Percentiles rank a stretch among this genome's conserved stretches.
phyloP scores from a whole-genome alignment of 1,140 invertebrate genomes.

The Eriosoma lanigerum region DNA sequence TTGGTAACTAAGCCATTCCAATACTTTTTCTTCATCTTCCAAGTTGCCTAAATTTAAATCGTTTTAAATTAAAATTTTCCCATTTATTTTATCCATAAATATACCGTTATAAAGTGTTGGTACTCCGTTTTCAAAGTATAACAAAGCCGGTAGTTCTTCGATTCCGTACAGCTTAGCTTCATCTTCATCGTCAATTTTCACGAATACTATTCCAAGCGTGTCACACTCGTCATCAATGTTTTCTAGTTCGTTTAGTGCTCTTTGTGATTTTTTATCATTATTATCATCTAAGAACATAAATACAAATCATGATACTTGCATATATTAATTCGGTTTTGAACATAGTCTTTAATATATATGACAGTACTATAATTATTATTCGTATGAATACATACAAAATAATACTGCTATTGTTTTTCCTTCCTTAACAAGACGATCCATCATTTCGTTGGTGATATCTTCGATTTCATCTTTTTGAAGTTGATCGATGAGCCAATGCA shows the following conservation, averaged over 20 bases:
- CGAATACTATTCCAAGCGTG: slow-evolving; percentile 80
- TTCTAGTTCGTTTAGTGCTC: slow-evolving; percentile 84
- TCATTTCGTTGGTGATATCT: slow-evolving; percentile 91
- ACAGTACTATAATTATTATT: neutral
- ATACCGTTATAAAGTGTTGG: slow-evolving; percentile 80
- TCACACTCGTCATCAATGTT: slow-evolving; percentile 95
- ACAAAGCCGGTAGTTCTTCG: slow-evolving; percentile 78
- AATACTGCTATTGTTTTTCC: slow-evolving; percentile 86
- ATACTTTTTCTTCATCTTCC: slow-evolving; percentile 86
- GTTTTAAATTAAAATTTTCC: neutral
- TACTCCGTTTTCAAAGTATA: slow-evolving; percentile 91
- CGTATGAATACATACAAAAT: slow-evolving; percentile 74
- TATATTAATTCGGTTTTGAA: neutral
- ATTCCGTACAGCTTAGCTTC: slow-evolving; percentile 90
- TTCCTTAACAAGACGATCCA: slow-evolving; percentile 84
- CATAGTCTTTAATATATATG: neutral
- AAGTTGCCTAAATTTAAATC: slow-evolving; percentile 65
- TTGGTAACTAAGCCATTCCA: slow-evolving; percentile 84
- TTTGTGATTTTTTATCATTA: slow-evolving; percentile 83
- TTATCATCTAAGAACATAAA: slow-evolving; percentile 73
- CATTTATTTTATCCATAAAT: neutral
- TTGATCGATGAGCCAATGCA: slow-evolving; percentile 84
- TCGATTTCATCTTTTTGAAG: slow-evolving; percentile 91
- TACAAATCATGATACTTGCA: neutral
- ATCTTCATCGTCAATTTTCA: slow-evolving; percentile 88